Evolutionary conservation across 2,888 invertebrate species (phyloP).

Genomic region (Smittia sp.): DNA sequence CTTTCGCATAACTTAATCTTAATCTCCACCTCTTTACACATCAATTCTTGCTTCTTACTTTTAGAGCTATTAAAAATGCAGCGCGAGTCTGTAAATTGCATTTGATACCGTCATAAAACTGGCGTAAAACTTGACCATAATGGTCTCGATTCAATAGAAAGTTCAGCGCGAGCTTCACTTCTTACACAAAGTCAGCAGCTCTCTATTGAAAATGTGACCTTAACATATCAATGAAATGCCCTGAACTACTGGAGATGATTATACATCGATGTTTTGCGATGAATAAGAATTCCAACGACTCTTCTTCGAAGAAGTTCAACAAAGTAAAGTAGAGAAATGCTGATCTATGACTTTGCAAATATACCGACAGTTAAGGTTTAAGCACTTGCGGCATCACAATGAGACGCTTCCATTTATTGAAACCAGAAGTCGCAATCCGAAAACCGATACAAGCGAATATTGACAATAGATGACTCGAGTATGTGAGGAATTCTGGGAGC

Average conservation of each 20-base stretch:
- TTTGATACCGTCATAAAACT: slow-evolving; percentile 8
- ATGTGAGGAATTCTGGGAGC: slow-evolving; percentile 34
- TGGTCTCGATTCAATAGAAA: background rate
- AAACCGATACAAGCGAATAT: background rate
- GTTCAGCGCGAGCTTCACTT: background rate
- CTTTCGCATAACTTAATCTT: background rate
- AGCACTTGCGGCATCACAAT: background rate
- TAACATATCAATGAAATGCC: slow-evolving; percentile 27
- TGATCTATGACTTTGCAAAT: slow-evolving; percentile 40
- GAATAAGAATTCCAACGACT: background rate
- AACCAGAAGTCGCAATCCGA: slow-evolving; percentile 39
- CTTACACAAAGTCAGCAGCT: background rate
- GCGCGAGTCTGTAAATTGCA: background rate
- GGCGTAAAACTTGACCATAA: background rate
- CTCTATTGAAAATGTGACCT: slow-evolving; percentile 9
- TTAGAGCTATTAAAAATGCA: too few species aligned
- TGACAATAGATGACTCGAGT: slow-evolving; percentile 36
- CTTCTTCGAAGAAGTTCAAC: slow-evolving; percentile 8
- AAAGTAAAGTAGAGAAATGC: slow-evolving; percentile 25
- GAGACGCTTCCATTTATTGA: background rate
- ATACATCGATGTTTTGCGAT: background rate
- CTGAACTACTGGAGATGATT: slow-evolving; percentile 24
- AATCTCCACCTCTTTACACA: background rate
- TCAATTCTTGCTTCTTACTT: too few species aligned
- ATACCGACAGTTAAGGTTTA: slow-evolving; percentile 10